Conservation (phyloP, 1,140 invertebrate species). For the Homalodisca vitripennis region DNA sequence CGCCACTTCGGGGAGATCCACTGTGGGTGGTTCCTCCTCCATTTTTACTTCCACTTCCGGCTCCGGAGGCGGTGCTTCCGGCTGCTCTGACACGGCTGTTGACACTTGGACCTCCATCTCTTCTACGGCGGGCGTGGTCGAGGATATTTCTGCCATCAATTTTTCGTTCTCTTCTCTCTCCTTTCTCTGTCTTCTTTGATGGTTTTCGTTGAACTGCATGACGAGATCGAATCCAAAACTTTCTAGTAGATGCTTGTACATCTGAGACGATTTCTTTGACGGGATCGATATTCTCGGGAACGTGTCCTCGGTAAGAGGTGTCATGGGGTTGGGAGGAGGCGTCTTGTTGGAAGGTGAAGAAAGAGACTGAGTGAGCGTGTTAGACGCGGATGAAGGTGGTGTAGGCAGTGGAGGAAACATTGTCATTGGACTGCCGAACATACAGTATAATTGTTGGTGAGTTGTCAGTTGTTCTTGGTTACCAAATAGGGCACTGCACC, state of each 20-base stretch:
- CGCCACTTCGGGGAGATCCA: constrained; percentile 65
- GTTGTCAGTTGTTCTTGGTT: constrained; percentile 76
- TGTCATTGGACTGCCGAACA: constrained; percentile 65
- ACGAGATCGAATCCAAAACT: constrained; percentile 94
- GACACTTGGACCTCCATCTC: constrained; percentile 39
- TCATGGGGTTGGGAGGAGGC: constrained; percentile 41
- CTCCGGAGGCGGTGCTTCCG: constrained; percentile 46
- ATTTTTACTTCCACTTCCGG: constrained; percentile 53
- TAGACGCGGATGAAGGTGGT: constrained; percentile 47
- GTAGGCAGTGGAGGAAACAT: constrained; percentile 57
- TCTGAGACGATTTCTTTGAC: constrained; percentile 71
- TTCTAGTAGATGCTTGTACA: constrained; percentile 88
- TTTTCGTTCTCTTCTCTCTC: constrained; percentile 45
- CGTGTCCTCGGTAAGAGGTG: constrained; percentile 41
- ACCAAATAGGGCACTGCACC: constrained; percentile 76
- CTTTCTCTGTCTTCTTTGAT: constrained; percentile 66
- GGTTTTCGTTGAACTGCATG: constrained; percentile 94
- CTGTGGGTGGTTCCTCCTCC: constrained; percentile 57
- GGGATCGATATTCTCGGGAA: constrained; percentile 50
- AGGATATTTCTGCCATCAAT: constrained; percentile 42
- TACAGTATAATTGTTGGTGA: constrained; percentile 79
- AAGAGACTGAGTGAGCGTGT: constrained; percentile 34
- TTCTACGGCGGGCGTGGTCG: constrained; percentile 33
- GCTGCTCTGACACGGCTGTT: constrained; percentile 48
- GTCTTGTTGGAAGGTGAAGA: constrained; percentile 41